These are phyloP conservation scores for Lagocephalus sceleratus DNA, from an alignment of 2,797 vertebrate genomes.

Conservation along the genomic window DNA sequence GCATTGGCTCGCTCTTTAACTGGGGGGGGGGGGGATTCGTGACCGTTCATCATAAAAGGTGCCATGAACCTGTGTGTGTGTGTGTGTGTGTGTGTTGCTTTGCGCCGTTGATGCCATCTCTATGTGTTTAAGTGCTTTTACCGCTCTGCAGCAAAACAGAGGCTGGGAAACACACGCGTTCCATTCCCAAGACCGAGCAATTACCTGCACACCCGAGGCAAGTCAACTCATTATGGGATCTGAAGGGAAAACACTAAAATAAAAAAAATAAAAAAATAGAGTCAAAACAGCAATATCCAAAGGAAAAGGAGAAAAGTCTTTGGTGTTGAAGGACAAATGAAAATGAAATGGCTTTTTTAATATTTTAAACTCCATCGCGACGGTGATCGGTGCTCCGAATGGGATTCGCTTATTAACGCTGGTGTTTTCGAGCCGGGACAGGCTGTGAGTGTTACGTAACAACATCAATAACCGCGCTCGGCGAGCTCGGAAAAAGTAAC, in stretches of 20 bases:
- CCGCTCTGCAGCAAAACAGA: conserved; percentile 11
- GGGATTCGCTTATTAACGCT: too few species aligned
- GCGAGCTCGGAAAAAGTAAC: conserved; percentile 1
- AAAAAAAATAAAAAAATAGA: conserved; percentile 3
- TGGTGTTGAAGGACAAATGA: too few species aligned
- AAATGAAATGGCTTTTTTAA: too few species aligned
- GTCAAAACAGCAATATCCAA: not conserved
- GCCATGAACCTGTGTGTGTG: conserved; percentile 24
- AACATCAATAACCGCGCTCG: not conserved
- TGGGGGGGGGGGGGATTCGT: conserved; percentile 47
- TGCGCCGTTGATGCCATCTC: not conserved
- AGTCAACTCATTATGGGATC: conserved; percentile 30
- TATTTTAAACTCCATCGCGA: too few species aligned
- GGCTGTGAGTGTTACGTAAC: not conserved
- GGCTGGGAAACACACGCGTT: conserved; percentile 10
- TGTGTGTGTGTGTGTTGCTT: not conserved
- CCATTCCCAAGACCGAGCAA: conserved; percentile 10
- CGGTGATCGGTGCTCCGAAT: too few species aligned
- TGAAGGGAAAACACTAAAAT: conserved; percentile 21
- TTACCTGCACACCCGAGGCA: conserved; percentile 32
- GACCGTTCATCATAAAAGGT: conserved; percentile 80
- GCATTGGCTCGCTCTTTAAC: conserved; percentile 72
- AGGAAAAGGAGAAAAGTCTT: not conserved
- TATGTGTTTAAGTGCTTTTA: conserved; percentile 11
- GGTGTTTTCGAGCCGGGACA: conserved; percentile 3